Evolutionary conservation across 2,797 vertebrate genomes (phyloP).

Genomic region (Huso huso): DNA sequence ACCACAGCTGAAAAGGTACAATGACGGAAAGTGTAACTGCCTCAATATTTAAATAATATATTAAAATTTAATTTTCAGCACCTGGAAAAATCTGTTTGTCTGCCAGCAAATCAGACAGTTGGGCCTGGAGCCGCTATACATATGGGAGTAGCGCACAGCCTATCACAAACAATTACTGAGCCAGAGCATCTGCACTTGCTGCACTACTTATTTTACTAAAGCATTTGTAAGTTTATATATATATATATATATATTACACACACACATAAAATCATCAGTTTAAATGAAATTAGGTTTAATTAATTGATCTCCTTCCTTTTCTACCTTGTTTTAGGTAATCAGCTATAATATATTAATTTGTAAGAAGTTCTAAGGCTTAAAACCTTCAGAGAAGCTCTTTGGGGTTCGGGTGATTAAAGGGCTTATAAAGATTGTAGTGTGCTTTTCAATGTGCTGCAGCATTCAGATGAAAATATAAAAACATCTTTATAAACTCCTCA

Average conservation of each 20-base stretch:
- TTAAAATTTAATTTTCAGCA: constrained; percentile 84
- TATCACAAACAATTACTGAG: constrained; percentile 70
- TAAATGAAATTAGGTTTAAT: neutral
- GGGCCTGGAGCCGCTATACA: constrained; percentile 58
- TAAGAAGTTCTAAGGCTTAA: neutral
- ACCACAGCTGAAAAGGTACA: constrained; percentile 60
- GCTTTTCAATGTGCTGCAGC: neutral
- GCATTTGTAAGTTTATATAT: neutral
- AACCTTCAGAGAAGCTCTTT: neutral
- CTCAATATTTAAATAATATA: constrained; percentile 85
- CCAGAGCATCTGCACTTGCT: constrained; percentile 52
- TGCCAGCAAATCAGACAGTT: constrained; percentile 62
- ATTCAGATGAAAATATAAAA: neutral
- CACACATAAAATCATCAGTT: neutral
- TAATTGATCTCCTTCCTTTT: neutral
- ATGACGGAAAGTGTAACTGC: constrained; percentile 63
- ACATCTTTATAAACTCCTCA: too few relatives aligned
- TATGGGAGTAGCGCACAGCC: constrained; percentile 61
- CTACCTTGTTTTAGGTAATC: neutral
- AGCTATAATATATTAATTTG: neutral
- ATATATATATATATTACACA: neutral
- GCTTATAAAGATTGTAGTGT: constrained; percentile 1
- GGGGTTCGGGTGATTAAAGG: neutral
- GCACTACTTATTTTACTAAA: constrained; percentile 43
- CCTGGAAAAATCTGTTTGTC: constrained; percentile 66